phyloP scores from a whole-genome alignment of 2,888 invertebrate species.

The Anagyrus pseudococci region DNA sequence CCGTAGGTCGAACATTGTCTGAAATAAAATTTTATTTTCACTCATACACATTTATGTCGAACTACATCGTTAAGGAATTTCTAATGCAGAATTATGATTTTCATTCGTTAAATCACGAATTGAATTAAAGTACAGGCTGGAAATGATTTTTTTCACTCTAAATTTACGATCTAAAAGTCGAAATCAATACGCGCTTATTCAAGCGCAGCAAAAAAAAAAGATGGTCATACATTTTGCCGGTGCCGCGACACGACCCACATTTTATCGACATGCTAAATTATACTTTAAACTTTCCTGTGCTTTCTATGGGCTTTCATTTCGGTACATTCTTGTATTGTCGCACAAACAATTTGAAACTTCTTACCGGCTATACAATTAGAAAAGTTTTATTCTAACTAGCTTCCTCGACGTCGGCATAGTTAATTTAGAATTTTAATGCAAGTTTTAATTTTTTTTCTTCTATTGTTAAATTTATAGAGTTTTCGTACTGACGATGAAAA shows the following conservation, averaged over 20 bases:
- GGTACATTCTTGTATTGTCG: not conserved
- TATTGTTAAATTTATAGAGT: not conserved
- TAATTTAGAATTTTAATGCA: not conserved
- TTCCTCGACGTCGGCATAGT: too few relatives aligned
- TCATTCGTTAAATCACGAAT: not conserved
- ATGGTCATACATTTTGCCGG: constrained; percentile 13
- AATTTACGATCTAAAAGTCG: constrained; percentile 21
- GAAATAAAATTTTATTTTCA: not conserved
- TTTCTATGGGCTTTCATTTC: not conserved
- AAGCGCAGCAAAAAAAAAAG: constrained; percentile 13
- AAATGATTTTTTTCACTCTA: constrained; percentile 14
- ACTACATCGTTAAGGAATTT: too few relatives aligned
- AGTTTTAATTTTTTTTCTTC: not conserved
- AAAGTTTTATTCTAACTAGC: too few relatives aligned
- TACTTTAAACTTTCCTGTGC: constrained; percentile 5
- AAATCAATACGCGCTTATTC: constrained; percentile 21
- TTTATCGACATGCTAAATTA: constrained; percentile 26
- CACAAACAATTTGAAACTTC: not conserved
- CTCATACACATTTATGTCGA: too few relatives aligned
- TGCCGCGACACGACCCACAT: constrained; percentile 17
- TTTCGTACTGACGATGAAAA: too few relatives aligned
- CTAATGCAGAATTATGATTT: too few relatives aligned
- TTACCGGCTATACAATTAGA: too few relatives aligned
- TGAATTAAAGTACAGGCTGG: not conserved
- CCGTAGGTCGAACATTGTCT: not conserved